Evolutionary conservation across 2,888 invertebrate species (phyloP), one percentile per base, ranked within the genome.

Genomic region (Xestia rhomboidea): DNA sequence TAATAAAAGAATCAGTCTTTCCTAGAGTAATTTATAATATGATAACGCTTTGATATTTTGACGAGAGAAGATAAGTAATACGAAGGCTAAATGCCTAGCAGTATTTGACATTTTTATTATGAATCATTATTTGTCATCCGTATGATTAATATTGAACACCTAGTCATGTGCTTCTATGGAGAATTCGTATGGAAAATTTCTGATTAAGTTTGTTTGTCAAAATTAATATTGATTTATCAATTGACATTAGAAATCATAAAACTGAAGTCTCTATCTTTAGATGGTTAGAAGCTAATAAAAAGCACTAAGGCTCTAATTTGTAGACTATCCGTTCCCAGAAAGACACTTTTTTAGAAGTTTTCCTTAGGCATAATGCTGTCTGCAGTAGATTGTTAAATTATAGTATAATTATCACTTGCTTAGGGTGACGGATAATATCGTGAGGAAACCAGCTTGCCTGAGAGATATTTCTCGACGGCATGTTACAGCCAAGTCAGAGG

Each of bases 51-150:
- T 44, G 21, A 69, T 69, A 46, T 68, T 57, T 68, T 41, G 54
- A 68, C 13, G 62, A 84, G 70, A 79, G 18, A 34, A 68, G 64
- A 84, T 79, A 69, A 51, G 44, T 49, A 30, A 30, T 6, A 34
- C 44, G 49, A 79, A 79, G 64, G 49, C 34, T 60, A 46, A 13
- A 51, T 27, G 18, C 11, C 34, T 64, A 77, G 15, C 21, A 44
- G 15, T 66, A 51, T 64, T 69, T 79, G 51, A 51, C 27, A 64
- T 66, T 64, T 79, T 68, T 69, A 38, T 41, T 83, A 79, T 57
- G 49, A 83, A 78, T 69, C 46, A 84, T 63, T 49, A 68, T 68
- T 60, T 69, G 69, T 79, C 84, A 69, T 21, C 15, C 24, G 41
- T 79, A n/a, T 83, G 57, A 68, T 68, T 68, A 68, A 64, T 68